Evolutionary conservation across 1,140 invertebrate genomes (phyloP).

Genomic region (Drosophila pruinosa): DNA sequence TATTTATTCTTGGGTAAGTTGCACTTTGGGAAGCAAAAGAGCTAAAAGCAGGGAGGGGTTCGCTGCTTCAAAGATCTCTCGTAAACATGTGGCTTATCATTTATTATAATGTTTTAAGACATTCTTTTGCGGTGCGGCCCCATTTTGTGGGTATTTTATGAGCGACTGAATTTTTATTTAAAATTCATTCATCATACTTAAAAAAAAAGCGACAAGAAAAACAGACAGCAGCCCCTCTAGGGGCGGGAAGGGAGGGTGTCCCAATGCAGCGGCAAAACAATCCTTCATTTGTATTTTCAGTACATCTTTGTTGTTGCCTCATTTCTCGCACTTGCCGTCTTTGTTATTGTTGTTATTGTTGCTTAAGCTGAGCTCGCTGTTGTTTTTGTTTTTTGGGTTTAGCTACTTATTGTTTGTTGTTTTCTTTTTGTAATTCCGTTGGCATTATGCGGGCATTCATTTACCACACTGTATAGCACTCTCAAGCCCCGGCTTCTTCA

Average conservation of each 20-base stretch:
- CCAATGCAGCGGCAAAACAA: conserved; percentile 39
- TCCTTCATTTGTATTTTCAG: conserved; percentile 69
- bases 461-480: conserved; percentile 1
- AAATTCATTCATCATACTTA: conserved; percentile 79
- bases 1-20: too few relatives aligned
- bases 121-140: too few relatives aligned
- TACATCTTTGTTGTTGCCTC: conserved; percentile 40
- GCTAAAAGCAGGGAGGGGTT: too few relatives aligned
- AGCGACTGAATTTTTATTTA: conserved; percentile 63
- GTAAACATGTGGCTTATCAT: conserved; percentile 42
- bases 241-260: not conserved
- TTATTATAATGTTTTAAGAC: conserved; percentile 35
- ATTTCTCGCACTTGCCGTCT: conserved; percentile 14
- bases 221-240: not conserved
- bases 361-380: conserved; percentile 2
- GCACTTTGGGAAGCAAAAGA: too few relatives aligned
- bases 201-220: conserved; percentile 23
- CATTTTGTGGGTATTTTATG: conserved; percentile 9
- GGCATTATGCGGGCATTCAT: conserved; percentile 48
- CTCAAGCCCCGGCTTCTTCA: not conserved
- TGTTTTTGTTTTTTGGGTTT: conserved; percentile 33
- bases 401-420: conserved; percentile 32
- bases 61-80: not conserved
- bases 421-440: conserved; percentile 36
- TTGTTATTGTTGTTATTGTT: conserved; percentile 36